These are phyloP conservation scores for Lasioglossum marginatum DNA, from an alignment of 2,888 invertebrate genomes.

Conservation along the genomic window DNA sequence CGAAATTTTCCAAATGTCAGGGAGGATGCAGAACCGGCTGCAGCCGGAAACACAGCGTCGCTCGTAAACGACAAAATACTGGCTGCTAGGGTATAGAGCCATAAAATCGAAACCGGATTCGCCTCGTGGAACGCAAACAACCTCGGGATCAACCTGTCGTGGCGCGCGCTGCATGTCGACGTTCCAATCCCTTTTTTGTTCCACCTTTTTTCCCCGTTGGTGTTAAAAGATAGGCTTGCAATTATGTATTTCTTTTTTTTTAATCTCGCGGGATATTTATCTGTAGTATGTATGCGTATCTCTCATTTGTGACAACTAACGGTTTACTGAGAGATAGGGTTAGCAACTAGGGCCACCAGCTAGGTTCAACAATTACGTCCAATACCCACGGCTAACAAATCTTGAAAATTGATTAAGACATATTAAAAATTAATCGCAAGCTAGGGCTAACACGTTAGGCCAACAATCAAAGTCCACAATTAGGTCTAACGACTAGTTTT, in stretches of 20 bases:
- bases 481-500: too few relatives aligned
- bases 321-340: not conserved
- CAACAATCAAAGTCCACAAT: too few relatives aligned
- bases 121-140: constrained; percentile 71
- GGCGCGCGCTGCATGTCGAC: not conserved
- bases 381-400: too few relatives aligned
- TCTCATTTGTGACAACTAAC: too few relatives aligned
- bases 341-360: too few relatives aligned
- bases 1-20: not conserved
- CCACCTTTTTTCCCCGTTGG: not conserved
- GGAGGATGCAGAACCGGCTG: not conserved
- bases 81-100: constrained; percentile 72
- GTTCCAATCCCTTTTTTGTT: not conserved
- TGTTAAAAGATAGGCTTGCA: not conserved
- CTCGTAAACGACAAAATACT: constrained; percentile 78
- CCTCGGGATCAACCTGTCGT: constrained; percentile 66
- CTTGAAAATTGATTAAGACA: too few relatives aligned
- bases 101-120: constrained; percentile 81
- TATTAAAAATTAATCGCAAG: too few relatives aligned
- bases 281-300: too few relatives aligned
- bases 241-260: not conserved
- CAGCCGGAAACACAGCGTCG: constrained; percentile 2
- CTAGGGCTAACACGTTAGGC: too few relatives aligned
- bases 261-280: too few relatives aligned
- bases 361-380: too few relatives aligned